These are phyloP conservation scores for Mastigias papua DNA, from an alignment of 30 jellyfish, hydroid and myxozoan species.

Conservation along the genomic window DNA sequence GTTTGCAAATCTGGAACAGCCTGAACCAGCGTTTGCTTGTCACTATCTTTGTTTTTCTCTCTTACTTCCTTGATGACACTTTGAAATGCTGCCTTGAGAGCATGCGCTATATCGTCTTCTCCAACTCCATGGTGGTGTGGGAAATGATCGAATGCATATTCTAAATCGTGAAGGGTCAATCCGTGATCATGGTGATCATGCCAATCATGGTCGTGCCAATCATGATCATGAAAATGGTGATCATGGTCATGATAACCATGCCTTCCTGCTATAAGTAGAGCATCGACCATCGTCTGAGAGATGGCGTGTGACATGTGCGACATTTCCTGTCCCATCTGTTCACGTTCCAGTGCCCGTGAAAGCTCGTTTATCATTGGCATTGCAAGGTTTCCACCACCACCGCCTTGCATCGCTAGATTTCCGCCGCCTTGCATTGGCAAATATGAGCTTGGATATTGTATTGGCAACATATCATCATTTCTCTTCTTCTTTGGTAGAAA, in stretches of 20 bases:
- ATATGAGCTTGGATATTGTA: background rate
- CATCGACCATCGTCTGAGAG: constrained; percentile 91
- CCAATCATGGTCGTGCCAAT: constrained; percentile 36
- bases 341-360: constrained; percentile 93
- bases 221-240: constrained; percentile 34
- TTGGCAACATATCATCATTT: background rate
- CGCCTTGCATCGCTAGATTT: too few relatives aligned
- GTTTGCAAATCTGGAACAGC: constrained; percentile 50
- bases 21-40: constrained; percentile 7
- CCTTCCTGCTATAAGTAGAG: constrained; percentile 70
- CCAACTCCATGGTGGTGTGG: constrained; percentile 37
- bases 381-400: constrained; percentile 52
- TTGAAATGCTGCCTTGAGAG: constrained; percentile 54
- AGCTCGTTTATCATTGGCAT: constrained; percentile 86
- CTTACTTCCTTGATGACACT: constrained; percentile 62
- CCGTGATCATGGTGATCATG: constrained; percentile 44
- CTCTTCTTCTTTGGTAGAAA: constrained; percentile 69
- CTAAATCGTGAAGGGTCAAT: constrained; percentile 46
- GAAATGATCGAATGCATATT: constrained; percentile 51
- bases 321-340: constrained; percentile 89
- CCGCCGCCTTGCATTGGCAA: too few relatives aligned
- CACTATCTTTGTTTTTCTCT: background rate
- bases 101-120: constrained; percentile 49
- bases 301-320: constrained; percentile 83
- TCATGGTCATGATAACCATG: constrained; percentile 63